Evolutionary conservation across 1,140 invertebrate species (phyloP).

Genomic region (Drosophila bocqueti): DNA sequence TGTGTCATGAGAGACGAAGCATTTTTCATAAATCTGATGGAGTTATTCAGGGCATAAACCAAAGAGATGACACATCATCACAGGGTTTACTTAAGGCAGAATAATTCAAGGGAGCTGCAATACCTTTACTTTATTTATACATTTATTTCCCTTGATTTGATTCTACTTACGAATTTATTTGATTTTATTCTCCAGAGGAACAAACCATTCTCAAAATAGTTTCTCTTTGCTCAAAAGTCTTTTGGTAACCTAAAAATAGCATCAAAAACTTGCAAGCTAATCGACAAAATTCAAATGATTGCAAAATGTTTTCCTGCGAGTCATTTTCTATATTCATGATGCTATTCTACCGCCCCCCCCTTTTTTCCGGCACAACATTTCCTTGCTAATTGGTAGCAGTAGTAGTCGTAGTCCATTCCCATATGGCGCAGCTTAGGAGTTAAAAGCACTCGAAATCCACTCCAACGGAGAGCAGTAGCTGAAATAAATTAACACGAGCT

Average conservation of each 20-base stretch:
- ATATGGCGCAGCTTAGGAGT: slow-evolving; percentile 5
- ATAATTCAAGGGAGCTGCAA: neutral
- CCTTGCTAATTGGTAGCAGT: slow-evolving; percentile 10
- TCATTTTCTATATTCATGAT: slow-evolving; percentile 10
- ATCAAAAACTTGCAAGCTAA: neutral
- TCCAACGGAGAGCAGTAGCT: slow-evolving; percentile 2
- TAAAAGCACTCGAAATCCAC: slow-evolving; percentile 17
- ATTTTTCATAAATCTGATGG: slow-evolving; percentile 10
- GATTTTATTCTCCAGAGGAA: neutral
- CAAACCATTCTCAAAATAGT: neutral
- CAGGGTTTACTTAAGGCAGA: too few species aligned
- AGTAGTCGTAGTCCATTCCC: neutral
- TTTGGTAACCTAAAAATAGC: neutral
- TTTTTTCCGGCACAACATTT: neutral
- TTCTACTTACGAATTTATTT: neutral
- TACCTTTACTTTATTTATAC: neutral
- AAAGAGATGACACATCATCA: neutral
- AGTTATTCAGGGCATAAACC: neutral
- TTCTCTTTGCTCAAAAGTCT: neutral
- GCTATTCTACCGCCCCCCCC: too few species aligned
- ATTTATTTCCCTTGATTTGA: too few species aligned
- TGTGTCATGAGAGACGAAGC: neutral
- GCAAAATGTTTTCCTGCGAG: neutral
- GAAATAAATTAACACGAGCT: slow-evolving; percentile 20
- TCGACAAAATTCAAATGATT: slow-evolving; percentile 6